A percentile compares a stretch with the other conserved stretches of the same genome.
Evolutionary conservation across 64 coral and sea anemone genomes (phyloP).

Genomic region (Pocillopora verrucosa): DNA sequence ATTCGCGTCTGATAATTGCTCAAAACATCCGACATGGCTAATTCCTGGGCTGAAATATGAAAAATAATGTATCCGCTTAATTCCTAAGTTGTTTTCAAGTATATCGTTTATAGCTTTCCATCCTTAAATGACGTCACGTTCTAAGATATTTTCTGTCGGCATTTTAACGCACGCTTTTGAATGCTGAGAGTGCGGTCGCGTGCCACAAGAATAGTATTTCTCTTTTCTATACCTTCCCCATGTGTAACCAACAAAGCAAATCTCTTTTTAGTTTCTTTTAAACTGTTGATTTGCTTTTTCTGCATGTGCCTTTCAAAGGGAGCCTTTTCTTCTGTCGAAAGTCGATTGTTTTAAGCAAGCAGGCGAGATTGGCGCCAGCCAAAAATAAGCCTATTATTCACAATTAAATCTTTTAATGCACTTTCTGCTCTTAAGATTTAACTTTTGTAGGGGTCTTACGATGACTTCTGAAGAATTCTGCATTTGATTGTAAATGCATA

Average conservation of each 20-base stretch:
- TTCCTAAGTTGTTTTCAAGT: constrained; percentile 24
- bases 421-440: constrained; percentile 2
- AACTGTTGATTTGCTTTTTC: constrained; percentile 21
- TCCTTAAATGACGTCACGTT: constrained; percentile 11
- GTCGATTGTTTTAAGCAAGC: not conserved
- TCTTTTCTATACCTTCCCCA: constrained; percentile 3
- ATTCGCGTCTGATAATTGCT: constrained; percentile 41
- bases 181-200: constrained; percentile 29
- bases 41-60: not conserved
- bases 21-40: constrained; percentile 49
- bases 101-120: not conserved
- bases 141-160: not conserved
- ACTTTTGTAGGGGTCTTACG: constrained; percentile 4
- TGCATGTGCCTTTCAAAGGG: constrained; percentile 29
- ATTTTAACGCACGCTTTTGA: not conserved
- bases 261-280: constrained; percentile 31
- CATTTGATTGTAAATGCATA: constrained; percentile 9
- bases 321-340: not conserved
- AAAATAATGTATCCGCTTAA: constrained; percentile 50
- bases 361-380: not conserved
- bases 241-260: constrained; percentile 35
- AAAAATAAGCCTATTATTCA: not conserved
- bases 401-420: not conserved
- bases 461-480: not conserved
- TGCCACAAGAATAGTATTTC: constrained; percentile 28